Base-by-base conservation (phyloP, 2,797 vertebrate species). In the Emys orbicularis region DNA sequence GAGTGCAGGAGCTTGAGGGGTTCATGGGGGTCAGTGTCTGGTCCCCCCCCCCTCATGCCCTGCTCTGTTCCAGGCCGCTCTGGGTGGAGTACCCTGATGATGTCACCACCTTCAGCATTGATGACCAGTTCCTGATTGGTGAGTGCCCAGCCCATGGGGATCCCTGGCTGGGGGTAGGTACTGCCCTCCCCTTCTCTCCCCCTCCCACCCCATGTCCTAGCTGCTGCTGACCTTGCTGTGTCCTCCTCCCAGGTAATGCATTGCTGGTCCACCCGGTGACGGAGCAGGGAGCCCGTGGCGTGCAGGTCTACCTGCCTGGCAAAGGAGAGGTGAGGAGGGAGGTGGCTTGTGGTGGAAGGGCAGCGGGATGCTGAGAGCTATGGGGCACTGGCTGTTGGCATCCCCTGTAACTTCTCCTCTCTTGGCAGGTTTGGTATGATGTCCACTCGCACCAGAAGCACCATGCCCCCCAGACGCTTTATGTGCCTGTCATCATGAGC, bases 191-290 rank as follows among this genome's bases (percentile, higher is more conserved):
- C 25, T 59, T 52, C 52, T 44, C 10, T 54, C 5, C 57, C 52
- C 52, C 12, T 50, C 4, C 11, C 8, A 6, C 52, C 34, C 25
- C 5, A 5, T 13, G 5, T 44, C 92, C 9, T 34, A 6, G 41
- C 19, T 74, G 74, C 77, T 89, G 81, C 82, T 41, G 29, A 49
- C 29, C 16, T 74, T 49, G 13, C 4, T 86, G 31, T 93, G 90
- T 59, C 76, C 8, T 15, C 12, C 44, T 15, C 92, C n/a, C 95
- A 99, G 99, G 99, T 25, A 97, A 98, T 91, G 98, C 99, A 5
- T 94, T 99, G 94, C 93, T 99, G 96, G 99, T 99, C 83, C 99
- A 99, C 87, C 99, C 99, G 2, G 99, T 99, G 12, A 98, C 99
- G 12, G 99, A 99, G 19, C 98, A 99, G 61, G 99, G 99, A 56